Conservation (phyloP, 2,113 vertebrate genomes). For the Cyphomyrus discorhynchus region DNA sequence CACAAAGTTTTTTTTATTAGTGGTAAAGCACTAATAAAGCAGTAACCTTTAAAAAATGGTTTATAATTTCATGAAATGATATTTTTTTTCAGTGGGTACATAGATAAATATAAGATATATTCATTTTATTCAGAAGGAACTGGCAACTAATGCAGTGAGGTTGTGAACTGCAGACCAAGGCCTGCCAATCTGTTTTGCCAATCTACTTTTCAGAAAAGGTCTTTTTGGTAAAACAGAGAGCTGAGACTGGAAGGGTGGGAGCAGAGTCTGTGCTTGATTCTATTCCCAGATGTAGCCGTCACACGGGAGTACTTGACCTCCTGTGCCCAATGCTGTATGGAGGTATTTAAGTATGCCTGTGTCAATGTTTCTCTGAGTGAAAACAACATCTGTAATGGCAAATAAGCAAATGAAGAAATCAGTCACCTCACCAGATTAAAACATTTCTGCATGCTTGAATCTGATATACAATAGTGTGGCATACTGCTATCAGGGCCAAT, state of each 20-base stretch:
- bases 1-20: background rate
- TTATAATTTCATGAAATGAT: background rate
- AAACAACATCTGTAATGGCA: background rate
- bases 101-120: background rate
- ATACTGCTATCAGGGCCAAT: background rate
- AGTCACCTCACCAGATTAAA: background rate
- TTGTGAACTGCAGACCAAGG: background rate
- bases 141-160: background rate
- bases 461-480: background rate
- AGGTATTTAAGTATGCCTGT: background rate
- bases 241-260: background rate
- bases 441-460: background rate
- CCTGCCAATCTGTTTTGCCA: slow-evolving; percentile 3
- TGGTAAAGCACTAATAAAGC: background rate
- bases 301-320: too few relatives aligned
- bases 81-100: background rate
- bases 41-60: background rate
- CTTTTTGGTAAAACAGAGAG: background rate
- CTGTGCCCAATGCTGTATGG: background rate
- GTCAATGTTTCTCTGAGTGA: background rate
- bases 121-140: background rate
- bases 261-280: background rate
- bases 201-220: background rate
- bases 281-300: slow-evolving; percentile 6
- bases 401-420: background rate